phyloP scores from a whole-genome alignment of 2,888 invertebrate species.

The Hypomecis punctinalis region DNA sequence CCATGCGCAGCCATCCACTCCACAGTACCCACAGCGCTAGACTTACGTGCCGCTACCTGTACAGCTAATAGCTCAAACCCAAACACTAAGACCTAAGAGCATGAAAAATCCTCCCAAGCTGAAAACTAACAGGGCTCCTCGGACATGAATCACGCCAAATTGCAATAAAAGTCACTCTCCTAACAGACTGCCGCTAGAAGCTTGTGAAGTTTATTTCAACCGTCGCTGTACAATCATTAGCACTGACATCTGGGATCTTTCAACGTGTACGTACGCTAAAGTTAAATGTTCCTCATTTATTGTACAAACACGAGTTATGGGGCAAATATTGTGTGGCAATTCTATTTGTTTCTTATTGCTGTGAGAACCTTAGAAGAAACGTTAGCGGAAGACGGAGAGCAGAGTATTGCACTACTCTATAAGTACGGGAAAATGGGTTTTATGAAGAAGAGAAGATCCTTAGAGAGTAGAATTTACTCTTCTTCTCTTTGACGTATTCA shows the following conservation, averaged over 20 bases:
- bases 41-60: no score
- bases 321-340: neutral
- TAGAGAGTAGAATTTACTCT: no score
- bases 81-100: no score
- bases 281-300: slow-evolving; percentile 4
- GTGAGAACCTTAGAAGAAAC: neutral
- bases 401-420: no score
- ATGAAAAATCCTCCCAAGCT: neutral
- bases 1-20: no score
- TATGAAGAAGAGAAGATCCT: no score
- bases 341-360: no score
- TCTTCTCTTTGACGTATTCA: no score
- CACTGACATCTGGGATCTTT: slow-evolving; percentile 31
- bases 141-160: slow-evolving; percentile 19
- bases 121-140: slow-evolving; percentile 1
- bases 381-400: no score
- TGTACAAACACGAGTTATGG: neutral
- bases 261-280: slow-evolving; percentile 12
- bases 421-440: no score
- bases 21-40: no score
- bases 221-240: slow-evolving; percentile 16
- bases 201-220: slow-evolving; percentile 30
- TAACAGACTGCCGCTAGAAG: slow-evolving; percentile 24
- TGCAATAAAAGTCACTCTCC: slow-evolving; percentile 27
- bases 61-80: no score